Evolutionary conservation across 2,113 vertebrate genomes (phyloP), one percentile per base, ranked within the genome.

Genomic region (Chaetodon trifascialis): DNA sequence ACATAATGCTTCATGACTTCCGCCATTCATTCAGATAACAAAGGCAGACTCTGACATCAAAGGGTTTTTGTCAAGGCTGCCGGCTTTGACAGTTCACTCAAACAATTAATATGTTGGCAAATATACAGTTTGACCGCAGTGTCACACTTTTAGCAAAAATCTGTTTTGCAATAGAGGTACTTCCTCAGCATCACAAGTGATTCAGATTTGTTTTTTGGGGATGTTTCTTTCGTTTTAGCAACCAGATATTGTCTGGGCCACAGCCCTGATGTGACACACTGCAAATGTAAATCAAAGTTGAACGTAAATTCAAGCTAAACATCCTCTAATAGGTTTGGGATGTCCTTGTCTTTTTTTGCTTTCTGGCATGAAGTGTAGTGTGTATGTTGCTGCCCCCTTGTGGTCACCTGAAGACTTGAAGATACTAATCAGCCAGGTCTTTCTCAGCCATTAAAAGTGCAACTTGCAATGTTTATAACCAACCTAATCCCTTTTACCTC

Each of bases 331-430:
- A 3, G 19, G 38, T 7, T 2, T 16, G 21, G 7, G 47, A 30
- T 16, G 4, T 15, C n/a, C 46, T 46, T 46, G 40, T 25, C 21
- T 36, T 12, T 3, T 47, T 60, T 11, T 56, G 51, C 21, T 60
- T 5, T 51, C 54, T 60, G 30, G 5, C 11, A 58, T 7, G 5
- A 30, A 42, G 4, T 8, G 46, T 23, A 15, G 15, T 38, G 21
- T 58, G 51, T 64, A 23, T 76, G n/a, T 54, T 73, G 21, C 80
- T 82, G 67, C 63, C 74, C 9, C 64, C 86, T 11, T 67, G 80
- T 87, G 86, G 85, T 30, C 55, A 82, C 34, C n/a, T 38, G 23
- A 60, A 36, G 55, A 11, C 23, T 1, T 34, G 5, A n/a, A n/a
- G n/a, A n/a, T n/a, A 36, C 12, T 46, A 14, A 36, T 56, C 8